Percentiles rank a stretch among this genome's conserved stretches.
Evolutionary conservation across 2,113 vertebrate genomes (phyloP).

Genomic region (Hydropotes inermis): DNA sequence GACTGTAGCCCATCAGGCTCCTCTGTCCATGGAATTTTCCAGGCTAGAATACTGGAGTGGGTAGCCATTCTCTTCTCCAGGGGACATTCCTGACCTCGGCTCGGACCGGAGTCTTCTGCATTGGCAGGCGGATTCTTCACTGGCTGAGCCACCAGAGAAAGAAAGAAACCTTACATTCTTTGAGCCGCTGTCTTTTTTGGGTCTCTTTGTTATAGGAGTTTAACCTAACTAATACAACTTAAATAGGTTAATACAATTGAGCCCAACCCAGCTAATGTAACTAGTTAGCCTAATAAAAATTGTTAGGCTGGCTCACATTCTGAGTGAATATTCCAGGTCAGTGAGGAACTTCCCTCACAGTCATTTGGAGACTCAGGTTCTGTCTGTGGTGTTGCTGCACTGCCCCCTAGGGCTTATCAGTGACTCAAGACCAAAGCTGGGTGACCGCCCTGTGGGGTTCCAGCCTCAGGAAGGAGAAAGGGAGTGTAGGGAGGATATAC

Average conservation of each 20-base stretch:
- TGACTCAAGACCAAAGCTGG: not conserved
- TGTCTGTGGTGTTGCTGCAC: too few species aligned
- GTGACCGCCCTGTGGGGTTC: not conserved
- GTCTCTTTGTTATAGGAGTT: not conserved
- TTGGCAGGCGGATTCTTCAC: not conserved
- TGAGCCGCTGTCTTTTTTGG: not conserved
- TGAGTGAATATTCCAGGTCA: not conserved
- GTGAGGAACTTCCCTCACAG: not conserved
- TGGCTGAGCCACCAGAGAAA: not conserved
- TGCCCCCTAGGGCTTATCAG: not conserved
- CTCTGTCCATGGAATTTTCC: not conserved
- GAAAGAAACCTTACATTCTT: not conserved
- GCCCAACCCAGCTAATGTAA: not conserved
- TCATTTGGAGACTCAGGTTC: not conserved
- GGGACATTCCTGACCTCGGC: not conserved
- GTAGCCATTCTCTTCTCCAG: not conserved
- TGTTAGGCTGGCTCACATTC: not conserved
- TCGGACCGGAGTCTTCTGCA: not conserved
- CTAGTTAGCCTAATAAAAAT: not conserved
- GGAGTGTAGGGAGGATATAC: not conserved
- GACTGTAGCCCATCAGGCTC: not conserved
- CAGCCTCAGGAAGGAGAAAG: not conserved
- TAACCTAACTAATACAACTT: not conserved
- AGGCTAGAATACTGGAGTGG: not conserved
- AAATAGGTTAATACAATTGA: not conserved